A percentile compares a stretch with the other conserved stretches of the same genome.
Conservation (phyloP, 2,113 vertebrate genomes). For the Montifringilla adamsi region DNA sequence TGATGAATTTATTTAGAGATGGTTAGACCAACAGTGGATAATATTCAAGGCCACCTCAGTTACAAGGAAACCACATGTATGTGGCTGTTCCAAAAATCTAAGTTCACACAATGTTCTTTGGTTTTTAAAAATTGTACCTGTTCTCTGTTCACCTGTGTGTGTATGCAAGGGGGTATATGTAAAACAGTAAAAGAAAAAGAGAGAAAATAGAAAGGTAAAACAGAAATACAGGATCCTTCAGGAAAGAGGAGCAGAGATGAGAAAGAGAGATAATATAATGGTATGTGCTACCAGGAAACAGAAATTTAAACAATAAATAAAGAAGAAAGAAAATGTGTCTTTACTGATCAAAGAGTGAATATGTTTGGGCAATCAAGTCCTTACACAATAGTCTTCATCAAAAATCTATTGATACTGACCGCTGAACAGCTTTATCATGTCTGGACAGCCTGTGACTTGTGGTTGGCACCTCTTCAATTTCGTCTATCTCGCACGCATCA, state of each 20-base stretch:
- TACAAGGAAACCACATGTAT: conserved; percentile 30
- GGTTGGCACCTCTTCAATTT: conserved; percentile 96
- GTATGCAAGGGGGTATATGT: background rate
- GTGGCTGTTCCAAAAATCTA: background rate
- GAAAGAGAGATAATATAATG: background rate
- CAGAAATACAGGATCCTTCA: background rate
- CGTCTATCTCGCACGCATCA: conserved; percentile 90
- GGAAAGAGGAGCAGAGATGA: background rate
- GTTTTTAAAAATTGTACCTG: conserved; percentile 14
- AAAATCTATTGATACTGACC: conserved; percentile 97
- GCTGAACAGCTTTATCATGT: conserved; percentile 97
- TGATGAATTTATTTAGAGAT: background rate
- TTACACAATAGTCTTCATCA: conserved; percentile 78
- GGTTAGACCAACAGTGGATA: background rate
- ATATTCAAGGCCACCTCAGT: background rate
- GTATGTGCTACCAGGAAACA: conserved; percentile 39
- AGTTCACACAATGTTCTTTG: conserved; percentile 13
- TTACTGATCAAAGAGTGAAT: background rate
- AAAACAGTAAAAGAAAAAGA: conserved; percentile 30
- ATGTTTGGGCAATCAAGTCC: conserved; percentile 62
- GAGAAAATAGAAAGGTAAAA: conserved; percentile 3
- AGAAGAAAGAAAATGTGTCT: background rate
- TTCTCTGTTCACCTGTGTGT: background rate
- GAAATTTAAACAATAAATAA: conserved; percentile 28
- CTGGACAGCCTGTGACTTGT: conserved; percentile 96